A percentile compares a stretch with the other conserved stretches of the same genome.
Evolutionary conservation across 2,113 vertebrate species (phyloP).

Genomic region (Callaeas wilsoni): DNA sequence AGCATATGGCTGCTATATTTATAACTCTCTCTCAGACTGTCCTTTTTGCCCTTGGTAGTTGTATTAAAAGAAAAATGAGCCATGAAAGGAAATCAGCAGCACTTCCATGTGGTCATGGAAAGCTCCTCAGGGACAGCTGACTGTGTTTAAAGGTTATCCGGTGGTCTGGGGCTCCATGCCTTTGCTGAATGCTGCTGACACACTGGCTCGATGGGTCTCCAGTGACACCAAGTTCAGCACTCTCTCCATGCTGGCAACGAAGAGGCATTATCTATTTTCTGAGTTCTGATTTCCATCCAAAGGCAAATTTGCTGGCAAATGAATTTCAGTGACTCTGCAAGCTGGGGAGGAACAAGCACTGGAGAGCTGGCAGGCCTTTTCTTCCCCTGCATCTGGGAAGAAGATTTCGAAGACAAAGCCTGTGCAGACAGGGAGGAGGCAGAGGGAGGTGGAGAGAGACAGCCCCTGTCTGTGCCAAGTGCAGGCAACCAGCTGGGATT

Average conservation of each 20-base stretch:
- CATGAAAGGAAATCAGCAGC: not conserved
- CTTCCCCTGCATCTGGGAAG: not conserved
- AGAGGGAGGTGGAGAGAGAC: not conserved
- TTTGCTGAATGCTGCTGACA: constrained; percentile 64
- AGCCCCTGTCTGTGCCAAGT: not conserved
- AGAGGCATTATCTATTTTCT: not conserved
- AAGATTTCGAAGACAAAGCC: not conserved
- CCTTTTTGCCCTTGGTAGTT: not conserved
- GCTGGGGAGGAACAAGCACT: not conserved
- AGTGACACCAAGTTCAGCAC: constrained; percentile 65
- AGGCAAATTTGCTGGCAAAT: not conserved
- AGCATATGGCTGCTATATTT: constrained; percentile 65
- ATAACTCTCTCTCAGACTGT: constrained; percentile 44
- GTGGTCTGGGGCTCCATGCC: constrained; percentile 48
- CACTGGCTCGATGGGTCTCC: constrained; percentile 65
- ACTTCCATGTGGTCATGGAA: not conserved
- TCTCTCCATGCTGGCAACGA: constrained; percentile 61
- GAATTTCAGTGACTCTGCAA: not conserved
- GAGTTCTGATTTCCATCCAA: not conserved
- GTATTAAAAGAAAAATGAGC: not conserved
- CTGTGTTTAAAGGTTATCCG: constrained; percentile 53
- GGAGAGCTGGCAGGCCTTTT: not conserved
- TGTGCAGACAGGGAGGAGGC: not conserved
- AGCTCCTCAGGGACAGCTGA: not conserved
- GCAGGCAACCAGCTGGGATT: not conserved